Conservation (phyloP, 1,140 invertebrate genomes). For the Bombus sylvicola region DNA sequence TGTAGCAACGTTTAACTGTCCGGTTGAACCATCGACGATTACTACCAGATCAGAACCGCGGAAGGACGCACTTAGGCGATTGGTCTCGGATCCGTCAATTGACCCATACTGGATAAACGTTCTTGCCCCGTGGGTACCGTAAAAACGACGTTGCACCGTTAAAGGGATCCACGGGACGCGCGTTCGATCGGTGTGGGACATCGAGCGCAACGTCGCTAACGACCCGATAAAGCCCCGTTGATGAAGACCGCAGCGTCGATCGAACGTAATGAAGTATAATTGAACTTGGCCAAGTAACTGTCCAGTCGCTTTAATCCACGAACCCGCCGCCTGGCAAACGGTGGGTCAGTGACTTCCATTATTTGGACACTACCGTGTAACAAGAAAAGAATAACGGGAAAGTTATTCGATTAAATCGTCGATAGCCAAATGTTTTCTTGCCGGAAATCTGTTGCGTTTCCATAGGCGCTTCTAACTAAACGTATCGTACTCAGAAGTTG, state of each 20-base stretch:
- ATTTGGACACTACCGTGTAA: too few species aligned
- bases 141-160: conserved; percentile 21
- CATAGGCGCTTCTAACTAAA: too few species aligned
- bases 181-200: conserved; percentile 27
- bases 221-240: conserved; percentile 48
- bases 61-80: conserved; percentile 6
- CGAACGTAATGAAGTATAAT: conserved; percentile 65
- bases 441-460: too few species aligned
- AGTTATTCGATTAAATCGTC: too few species aligned
- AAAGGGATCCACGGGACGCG: neutral
- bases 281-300: conserved; percentile 60
- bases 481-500: too few species aligned
- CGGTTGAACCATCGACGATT: neutral
- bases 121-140: neutral
- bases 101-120: conserved; percentile 13
- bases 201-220: conserved; percentile 54
- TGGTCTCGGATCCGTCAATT: neutral
- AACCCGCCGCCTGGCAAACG: conserved; percentile 36
- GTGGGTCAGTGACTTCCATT: conserved; percentile 49
- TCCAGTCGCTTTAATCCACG: conserved; percentile 57
- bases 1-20: conserved; percentile 16
- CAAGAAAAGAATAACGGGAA: too few species aligned
- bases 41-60: neutral
- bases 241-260: conserved; percentile 57
- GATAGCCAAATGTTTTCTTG: too few species aligned